Percentiles rank a stretch among this genome's conserved stretches.
Evolutionary conservation across 2,888 invertebrate genomes (phyloP).

Genomic region (Elegia similella): DNA sequence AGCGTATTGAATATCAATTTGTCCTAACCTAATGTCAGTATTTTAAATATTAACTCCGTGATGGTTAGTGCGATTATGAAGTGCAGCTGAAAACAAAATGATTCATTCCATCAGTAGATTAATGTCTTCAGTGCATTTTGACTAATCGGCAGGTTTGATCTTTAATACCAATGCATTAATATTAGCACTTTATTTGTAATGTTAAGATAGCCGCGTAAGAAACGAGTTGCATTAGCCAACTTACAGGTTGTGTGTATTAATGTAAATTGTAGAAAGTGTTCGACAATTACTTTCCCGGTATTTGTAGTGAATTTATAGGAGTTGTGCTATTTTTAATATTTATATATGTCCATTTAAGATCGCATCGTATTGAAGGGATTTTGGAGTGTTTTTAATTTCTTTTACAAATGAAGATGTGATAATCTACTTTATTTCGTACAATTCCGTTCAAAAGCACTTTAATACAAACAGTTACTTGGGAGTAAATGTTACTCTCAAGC

Average conservation of each 20-base stretch:
- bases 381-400: not conserved
- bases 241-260: conserved; percentile 72
- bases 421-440: not conserved
- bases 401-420: not conserved
- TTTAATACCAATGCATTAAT: conserved; percentile 16
- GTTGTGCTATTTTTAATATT: conserved; percentile 20
- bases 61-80: conserved; percentile 19
- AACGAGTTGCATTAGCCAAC: conserved; percentile 61
- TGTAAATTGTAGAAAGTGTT: conserved; percentile 29
- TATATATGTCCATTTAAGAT: conserved; percentile 12
- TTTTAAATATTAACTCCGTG: conserved; percentile 6
- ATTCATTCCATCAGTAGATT: conserved; percentile 31
- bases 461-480: not conserved
- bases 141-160: not conserved
- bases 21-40: not conserved
- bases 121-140: conserved; percentile 36
- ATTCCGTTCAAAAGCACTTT: too few relatives aligned
- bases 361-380: not conserved
- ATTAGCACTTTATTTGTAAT: conserved; percentile 15
- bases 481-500: too few relatives aligned
- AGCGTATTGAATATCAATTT: not conserved
- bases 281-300: conserved; percentile 28
- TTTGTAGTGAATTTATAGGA: conserved; percentile 25
- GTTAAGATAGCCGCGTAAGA: conserved; percentile 43
- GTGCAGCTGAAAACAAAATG: conserved; percentile 22